Evolutionary conservation across 2,113 vertebrate genomes (phyloP), one percentile per base, ranked within the genome.

Genomic region (Eleginops maclovinus): DNA sequence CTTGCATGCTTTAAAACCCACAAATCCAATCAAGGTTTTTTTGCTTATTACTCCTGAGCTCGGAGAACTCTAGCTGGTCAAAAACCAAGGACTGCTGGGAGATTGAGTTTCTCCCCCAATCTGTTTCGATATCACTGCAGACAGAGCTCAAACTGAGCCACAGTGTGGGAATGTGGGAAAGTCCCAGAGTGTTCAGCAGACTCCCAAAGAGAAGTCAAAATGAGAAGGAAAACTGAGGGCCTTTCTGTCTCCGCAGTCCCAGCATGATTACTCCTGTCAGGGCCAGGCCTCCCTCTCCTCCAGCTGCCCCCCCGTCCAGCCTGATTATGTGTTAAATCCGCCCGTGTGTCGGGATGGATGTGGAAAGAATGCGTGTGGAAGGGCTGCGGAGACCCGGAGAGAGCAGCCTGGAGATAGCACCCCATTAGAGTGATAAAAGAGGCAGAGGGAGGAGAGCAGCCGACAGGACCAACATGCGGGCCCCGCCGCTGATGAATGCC

Each of bases 361-460:
- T 81, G 91, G 93, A 92, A 93, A 91, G 83, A 89, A 93, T 92
- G 89, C 55, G 1, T 1, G 46, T 46, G 51, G 81, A 64, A 72
- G 61, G 72, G 81, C 55, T 47, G 81, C 3, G 46, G 87, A 84
- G 88, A 85, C 76, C 75, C 40, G 28, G 83, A 64, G 89, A 90
- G 93, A 87, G 87, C 75, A 64, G 1, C 84, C 88, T 87, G 92
- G 90, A 94, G 93, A 96, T 88, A 95, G 86, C 83, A 93, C 86
- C 82, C 92, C 89, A 95, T 95, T 94, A 88, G 92, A 94, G 94
- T 91, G 93, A 94, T 95, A 94, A 95, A 95, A 87, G 94, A 93
- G 82, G 91, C 10, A 72, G 81, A 93, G 89, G 93, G 89, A 88
- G 92, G 93, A 93, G 95, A 91, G 78, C 80, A 85, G 92, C 87